A percentile compares a stretch with the other conserved stretches of the same genome.
Evolutionary conservation across 2,888 invertebrate species (phyloP).

Genomic region (Dasysyrphus albostriatus): DNA sequence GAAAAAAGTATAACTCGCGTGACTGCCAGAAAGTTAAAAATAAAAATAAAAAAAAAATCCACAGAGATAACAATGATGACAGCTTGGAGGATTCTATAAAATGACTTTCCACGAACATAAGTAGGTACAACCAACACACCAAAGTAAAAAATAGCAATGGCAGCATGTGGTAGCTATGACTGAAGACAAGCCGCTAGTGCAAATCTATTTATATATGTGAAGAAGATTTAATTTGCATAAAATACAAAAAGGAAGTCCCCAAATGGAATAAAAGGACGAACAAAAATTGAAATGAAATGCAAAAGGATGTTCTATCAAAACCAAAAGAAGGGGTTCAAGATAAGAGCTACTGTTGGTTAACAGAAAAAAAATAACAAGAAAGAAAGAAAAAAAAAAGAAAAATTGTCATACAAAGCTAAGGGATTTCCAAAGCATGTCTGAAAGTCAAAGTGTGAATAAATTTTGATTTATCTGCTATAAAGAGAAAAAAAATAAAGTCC

Average conservation of each 20-base stretch:
- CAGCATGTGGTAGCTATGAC: conserved; percentile 42
- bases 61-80: conserved; percentile 57
- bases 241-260: conserved; percentile 47
- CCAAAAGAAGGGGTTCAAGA: conserved; percentile 27
- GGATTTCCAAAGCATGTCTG: conserved; percentile 24
- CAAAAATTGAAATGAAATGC: conserved; percentile 19
- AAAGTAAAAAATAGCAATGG: background rate
- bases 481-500: background rate
- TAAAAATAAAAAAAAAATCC: conserved; percentile 9
- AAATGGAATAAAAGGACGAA: conserved; percentile 10
- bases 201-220: conserved; percentile 64
- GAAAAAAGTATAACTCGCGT: conserved; percentile 20
- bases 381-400: background rate
- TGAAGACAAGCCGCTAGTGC: conserved; percentile 45
- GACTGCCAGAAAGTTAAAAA: conserved; percentile 9
- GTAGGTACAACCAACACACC: conserved; percentile 1
- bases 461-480: conserved; percentile 34
- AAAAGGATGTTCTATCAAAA: conserved; percentile 20
- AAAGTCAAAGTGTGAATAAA: conserved; percentile 59
- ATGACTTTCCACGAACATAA: conserved; percentile 38
- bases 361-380: background rate
- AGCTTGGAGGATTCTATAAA: conserved; percentile 60
- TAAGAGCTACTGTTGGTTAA: conserved; percentile 26
- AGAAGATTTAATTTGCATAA: conserved; percentile 72
- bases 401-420: conserved; percentile 44